These are phyloP conservation scores for Spea hammondii DNA, from an alignment of 2,797 vertebrate species.

Conservation along the genomic window DNA sequence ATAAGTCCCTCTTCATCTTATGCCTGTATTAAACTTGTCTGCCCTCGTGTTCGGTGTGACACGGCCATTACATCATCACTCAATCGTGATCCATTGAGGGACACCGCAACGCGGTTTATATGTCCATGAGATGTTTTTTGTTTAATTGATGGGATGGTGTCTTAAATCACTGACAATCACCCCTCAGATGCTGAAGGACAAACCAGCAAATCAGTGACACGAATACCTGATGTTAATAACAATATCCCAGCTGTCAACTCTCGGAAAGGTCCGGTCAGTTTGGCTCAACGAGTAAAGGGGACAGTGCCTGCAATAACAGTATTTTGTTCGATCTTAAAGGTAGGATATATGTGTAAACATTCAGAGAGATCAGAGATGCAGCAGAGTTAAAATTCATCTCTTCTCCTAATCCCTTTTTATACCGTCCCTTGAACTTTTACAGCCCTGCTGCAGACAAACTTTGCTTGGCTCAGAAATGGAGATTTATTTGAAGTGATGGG, in stretches of 20 bases:
- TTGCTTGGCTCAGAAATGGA: constrained; percentile 44
- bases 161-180: constrained; percentile 5
- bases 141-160: background rate
- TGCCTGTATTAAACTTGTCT: background rate
- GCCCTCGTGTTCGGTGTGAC: background rate
- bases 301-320: background rate
- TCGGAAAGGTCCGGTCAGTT: background rate
- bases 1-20: too few species aligned
- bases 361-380: background rate
- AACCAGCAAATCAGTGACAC: constrained; percentile 10
- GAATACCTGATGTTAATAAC: constrained; percentile 12
- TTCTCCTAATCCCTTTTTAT: constrained; percentile 33
- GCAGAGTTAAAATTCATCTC: constrained; percentile 29
- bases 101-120: background rate
- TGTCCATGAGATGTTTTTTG: background rate
- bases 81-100: background rate
- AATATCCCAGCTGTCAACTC: background rate
- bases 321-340: background rate
- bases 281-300: background rate
- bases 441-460: constrained; percentile 40
- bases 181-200: background rate
- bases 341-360: background rate
- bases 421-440: constrained; percentile 48
- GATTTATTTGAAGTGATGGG: constrained; percentile 50
- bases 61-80: background rate